Conservation (phyloP, 2,888 invertebrate species). For the Mesodorylaimus sp. region DNA sequence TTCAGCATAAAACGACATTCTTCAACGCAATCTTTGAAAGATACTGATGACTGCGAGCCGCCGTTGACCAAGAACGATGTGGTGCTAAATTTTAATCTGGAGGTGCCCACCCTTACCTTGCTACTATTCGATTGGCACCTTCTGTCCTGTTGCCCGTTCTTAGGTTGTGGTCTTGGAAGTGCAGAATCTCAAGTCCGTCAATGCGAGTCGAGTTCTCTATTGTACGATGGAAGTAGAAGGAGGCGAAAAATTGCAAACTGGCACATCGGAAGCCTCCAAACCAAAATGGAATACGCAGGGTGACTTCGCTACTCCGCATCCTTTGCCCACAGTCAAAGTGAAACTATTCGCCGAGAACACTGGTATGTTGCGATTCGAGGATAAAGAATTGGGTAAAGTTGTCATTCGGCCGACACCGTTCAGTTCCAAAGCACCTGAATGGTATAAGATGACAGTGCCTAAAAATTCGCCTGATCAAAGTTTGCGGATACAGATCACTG, state of each 20-base stretch:
- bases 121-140: no score
- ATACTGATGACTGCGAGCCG: slow-evolving; percentile 62
- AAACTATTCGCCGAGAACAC: slow-evolving; percentile 90
- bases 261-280: slow-evolving; percentile 92
- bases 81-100: slow-evolving; percentile 81
- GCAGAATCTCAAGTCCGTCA: slow-evolving; percentile 78
- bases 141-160: no score
- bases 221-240: slow-evolving; percentile 99
- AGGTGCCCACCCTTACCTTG: slow-evolving; percentile 51
- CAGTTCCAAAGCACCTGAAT: slow-evolving; percentile 44
- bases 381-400: slow-evolving; percentile 61
- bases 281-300: slow-evolving; percentile 99
- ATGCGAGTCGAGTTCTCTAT: slow-evolving; percentile 88
- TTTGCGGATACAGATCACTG: slow-evolving; percentile 82
- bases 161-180: slow-evolving; percentile 95
- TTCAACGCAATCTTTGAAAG: neutral
- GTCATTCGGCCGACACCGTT: slow-evolving; percentile 40
- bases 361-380: slow-evolving; percentile 83
- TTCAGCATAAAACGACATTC: neutral
- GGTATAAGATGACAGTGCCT: slow-evolving; percentile 84
- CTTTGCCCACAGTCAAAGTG: slow-evolving; percentile 81
- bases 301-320: slow-evolving; percentile 88
- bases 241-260: slow-evolving; percentile 88
- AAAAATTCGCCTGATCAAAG: slow-evolving; percentile 85
- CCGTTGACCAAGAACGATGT: slow-evolving; percentile 91